Conservation (phyloP, 2,113 vertebrate species). For the Capricornis sumatraensis region DNA sequence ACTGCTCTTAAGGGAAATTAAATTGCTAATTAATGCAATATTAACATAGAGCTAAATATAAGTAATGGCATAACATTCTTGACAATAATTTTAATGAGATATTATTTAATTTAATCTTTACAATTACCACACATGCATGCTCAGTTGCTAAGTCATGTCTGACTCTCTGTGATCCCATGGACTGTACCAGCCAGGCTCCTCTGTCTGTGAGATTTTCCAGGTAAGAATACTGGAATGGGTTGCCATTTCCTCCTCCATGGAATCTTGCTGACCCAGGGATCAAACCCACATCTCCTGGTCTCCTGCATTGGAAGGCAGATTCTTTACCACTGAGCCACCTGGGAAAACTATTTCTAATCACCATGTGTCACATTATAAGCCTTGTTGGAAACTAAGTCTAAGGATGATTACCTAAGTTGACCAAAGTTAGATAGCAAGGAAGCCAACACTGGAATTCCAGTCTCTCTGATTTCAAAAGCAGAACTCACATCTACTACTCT, state of each 20-base stretch:
- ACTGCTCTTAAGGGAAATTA: background rate
- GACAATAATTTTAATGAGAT: background rate
- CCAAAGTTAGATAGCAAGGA: background rate
- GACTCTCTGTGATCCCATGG: background rate
- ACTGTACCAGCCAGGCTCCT: background rate
- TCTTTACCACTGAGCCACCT: background rate
- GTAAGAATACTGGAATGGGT: background rate
- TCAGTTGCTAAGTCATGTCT: background rate
- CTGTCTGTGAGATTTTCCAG: background rate
- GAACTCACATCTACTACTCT: background rate
- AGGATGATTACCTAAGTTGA: background rate
- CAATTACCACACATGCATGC: background rate
- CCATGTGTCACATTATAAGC: background rate
- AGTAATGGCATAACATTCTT: background rate
- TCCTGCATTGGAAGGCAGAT: background rate
- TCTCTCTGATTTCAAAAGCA: background rate
- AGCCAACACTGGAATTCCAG: background rate
- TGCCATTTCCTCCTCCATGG: background rate
- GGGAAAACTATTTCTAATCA: background rate
- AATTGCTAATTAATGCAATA: conserved; percentile 8
- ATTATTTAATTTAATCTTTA: conserved; percentile 21
- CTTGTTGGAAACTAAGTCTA: background rate
- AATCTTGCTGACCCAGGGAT: background rate
- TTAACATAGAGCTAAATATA: background rate
- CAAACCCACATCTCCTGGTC: background rate